Evolutionary conservation across 1,140 invertebrate species (phyloP).

Genomic region (Drosophila bifasciata): DNA sequence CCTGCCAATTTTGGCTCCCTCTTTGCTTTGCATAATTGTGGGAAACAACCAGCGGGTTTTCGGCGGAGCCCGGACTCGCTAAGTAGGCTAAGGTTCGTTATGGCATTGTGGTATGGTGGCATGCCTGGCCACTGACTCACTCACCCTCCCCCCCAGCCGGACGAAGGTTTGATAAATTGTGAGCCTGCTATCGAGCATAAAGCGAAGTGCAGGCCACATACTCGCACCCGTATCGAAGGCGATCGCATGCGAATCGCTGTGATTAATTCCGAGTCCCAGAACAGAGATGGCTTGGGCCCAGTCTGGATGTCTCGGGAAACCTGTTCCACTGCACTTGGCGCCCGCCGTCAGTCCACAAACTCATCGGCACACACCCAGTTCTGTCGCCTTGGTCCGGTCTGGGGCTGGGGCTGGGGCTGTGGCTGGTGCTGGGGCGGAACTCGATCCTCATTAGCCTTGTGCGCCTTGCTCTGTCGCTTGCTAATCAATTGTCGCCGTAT

Average conservation of each 20-base stretch:
- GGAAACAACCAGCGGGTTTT: conserved; percentile 78
- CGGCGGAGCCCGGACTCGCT: conserved; percentile 32
- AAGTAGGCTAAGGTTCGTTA: conserved; percentile 82
- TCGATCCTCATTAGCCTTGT: conserved; percentile 65
- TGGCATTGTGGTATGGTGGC: conserved; percentile 46
- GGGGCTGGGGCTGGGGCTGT: background rate
- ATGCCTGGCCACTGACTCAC: conserved; percentile 69
- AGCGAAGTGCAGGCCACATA: conserved; percentile 60
- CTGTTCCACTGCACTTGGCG: conserved; percentile 69
- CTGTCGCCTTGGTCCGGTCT: conserved; percentile 12
- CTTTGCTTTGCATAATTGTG: conserved; percentile 79
- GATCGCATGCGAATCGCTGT: conserved; percentile 65
- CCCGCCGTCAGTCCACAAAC: conserved; percentile 22
- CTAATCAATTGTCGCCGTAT: conserved; percentile 78
- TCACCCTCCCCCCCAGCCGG: conserved; percentile 15
- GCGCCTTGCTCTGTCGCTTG: conserved; percentile 60
- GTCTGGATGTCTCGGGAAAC: conserved; percentile 25
- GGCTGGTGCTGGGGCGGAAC: conserved; percentile 4
- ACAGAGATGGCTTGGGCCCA: conserved; percentile 11
- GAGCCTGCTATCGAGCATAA: conserved; percentile 54
- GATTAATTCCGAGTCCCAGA: conserved; percentile 61
- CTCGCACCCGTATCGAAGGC: conserved; percentile 39
- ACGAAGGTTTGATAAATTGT: conserved; percentile 74
- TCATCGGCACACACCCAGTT: conserved; percentile 35
- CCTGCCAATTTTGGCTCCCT: conserved; percentile 46